A percentile compares a stretch with the other conserved stretches of the same genome.
phyloP scores from a whole-genome alignment of 2,113 vertebrate species.

The Ariopsis seemanni region DNA sequence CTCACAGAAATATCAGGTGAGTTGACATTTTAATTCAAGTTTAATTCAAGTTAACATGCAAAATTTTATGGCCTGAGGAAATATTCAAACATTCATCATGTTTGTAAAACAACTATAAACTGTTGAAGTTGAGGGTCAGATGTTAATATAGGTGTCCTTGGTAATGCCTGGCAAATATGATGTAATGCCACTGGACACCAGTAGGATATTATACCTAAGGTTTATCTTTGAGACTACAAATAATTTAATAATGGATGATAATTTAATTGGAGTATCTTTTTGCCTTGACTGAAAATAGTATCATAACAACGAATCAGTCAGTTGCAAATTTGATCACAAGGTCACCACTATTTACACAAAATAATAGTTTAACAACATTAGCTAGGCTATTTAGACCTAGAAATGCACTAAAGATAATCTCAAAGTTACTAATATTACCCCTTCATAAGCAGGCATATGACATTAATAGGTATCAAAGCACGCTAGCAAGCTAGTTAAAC shows the following conservation, averaged over 20 bases:
- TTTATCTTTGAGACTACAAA: neutral
- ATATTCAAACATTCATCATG: neutral
- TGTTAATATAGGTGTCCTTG: neutral
- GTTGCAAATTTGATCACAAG: neutral
- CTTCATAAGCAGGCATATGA: neutral
- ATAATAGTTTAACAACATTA: neutral
- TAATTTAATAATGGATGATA: neutral
- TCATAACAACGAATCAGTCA: neutral
- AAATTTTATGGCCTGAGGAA: neutral
- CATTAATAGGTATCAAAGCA: neutral
- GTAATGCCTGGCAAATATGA: neutral
- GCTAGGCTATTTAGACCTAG: neutral
- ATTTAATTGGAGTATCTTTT: neutral
- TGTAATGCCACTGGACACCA: neutral
- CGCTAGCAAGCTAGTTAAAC: neutral
- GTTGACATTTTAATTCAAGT: constrained; percentile 6
- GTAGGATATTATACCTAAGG: neutral
- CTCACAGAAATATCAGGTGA: neutral
- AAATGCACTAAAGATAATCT: neutral
- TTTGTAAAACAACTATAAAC: neutral
- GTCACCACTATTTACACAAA: neutral
- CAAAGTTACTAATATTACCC: neutral
- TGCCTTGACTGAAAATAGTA: neutral
- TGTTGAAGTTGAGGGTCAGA: neutral
- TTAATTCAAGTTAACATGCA: neutral